Evolutionary conservation across 2,888 invertebrate genomes (phyloP), one percentile per base, ranked within the genome.

Genomic region (Eupithecia abbreviata): DNA sequence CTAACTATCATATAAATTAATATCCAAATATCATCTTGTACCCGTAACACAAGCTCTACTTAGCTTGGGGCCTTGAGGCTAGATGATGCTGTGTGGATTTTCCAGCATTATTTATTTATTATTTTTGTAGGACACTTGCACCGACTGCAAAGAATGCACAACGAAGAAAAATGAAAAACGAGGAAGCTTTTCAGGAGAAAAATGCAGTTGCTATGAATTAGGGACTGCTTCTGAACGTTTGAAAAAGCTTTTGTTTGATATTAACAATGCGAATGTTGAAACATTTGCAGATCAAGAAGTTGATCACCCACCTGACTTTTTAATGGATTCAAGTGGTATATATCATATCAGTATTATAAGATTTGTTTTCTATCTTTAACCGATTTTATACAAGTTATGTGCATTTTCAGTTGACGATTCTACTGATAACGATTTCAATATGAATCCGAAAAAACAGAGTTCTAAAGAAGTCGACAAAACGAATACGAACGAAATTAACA

Each of bases 171-270:
- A 45, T 47, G 65, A 51, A 15, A 65, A 30, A 70, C 18, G 2
- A 62, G 18, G 3, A 30, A 62, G 62, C 62, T 62, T 30, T 62
- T 30, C 12, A 18, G 74, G 66, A 42, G 45, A 70, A n/a, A 62
- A 70, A 30, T 82, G 71, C 41, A 81, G 84, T 62, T 86, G 84
- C 76, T 92, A 91, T 82, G 92, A 93, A 82, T 83, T 93, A 9
- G 84, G 88, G 75, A 85, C 83, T 2, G 92, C 93, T 9, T 80
- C 84, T 2, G 86, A 89, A 68, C 90, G 88, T 1, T 81, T 94
- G 49, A 83, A 88, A 6, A 89, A 89, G 42, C 82, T 93, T 18
- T 79, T 92, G 58, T 81, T 77, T 51, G 92, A 94, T 79, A 93
- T 93, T 65, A 85, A 86, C 58, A 85, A 89, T 70, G 85, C 90